Conservation (phyloP, 2,113 vertebrate genomes). For the Urocolius indicus region DNA sequence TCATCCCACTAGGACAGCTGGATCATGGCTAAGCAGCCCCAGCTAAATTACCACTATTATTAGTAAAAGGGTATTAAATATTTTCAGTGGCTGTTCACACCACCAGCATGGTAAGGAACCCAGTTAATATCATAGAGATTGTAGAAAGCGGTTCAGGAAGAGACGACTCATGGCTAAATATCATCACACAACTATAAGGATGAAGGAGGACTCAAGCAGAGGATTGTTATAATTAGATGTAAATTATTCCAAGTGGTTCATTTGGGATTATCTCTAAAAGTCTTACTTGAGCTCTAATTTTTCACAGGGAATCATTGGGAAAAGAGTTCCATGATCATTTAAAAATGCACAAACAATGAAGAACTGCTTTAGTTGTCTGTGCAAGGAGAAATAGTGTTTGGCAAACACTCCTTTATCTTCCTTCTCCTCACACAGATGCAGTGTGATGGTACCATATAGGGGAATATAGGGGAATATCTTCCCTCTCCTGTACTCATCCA, state of each 20-base stretch:
- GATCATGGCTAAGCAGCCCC: background rate
- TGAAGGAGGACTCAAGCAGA: background rate
- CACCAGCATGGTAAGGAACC: background rate
- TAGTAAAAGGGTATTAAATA: constrained; percentile 29
- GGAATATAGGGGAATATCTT: fast-evolving
- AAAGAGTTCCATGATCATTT: fast-evolving
- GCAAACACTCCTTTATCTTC: background rate
- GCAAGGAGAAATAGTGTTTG: background rate
- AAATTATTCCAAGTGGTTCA: background rate
- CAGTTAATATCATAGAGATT: background rate
- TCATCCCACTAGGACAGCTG: background rate
- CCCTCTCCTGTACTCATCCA: background rate
- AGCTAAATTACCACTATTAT: background rate
- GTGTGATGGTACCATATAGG: background rate
- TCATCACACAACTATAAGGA: background rate
- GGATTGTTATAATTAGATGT: background rate
- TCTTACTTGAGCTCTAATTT: background rate
- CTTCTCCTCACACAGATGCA: background rate
- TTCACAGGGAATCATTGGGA: background rate
- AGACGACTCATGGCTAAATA: background rate
- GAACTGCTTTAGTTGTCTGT: background rate
- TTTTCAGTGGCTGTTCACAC: background rate
- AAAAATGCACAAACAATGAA: background rate
- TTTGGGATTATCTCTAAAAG: background rate
- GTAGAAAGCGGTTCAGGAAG: background rate